Conservation (phyloP, 1,140 invertebrate genomes). For the Drosophila ohnishii region DNA sequence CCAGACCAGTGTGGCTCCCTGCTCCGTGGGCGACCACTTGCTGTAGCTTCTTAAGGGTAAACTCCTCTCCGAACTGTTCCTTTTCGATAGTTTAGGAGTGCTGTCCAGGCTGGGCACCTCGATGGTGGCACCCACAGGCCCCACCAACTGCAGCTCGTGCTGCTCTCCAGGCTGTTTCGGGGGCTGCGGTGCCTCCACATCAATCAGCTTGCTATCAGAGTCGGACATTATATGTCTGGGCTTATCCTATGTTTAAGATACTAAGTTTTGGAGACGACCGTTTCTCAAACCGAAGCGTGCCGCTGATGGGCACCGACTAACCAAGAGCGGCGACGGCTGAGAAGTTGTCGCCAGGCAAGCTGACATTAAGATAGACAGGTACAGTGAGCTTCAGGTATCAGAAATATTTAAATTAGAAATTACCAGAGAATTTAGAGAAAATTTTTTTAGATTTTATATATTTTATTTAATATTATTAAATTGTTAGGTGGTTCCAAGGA, state of each 20-base stretch:
- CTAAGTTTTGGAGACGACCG: neutral
- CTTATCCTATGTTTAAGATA: slow-evolving; percentile 12
- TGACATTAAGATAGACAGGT: slow-evolving; percentile 33
- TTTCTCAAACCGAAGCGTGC: slow-evolving; percentile 42
- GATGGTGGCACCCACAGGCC: slow-evolving; percentile 29
- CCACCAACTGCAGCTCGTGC: slow-evolving; percentile 59
- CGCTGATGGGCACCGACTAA: slow-evolving; percentile 62
- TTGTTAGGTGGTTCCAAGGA: neutral
- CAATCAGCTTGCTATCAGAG: slow-evolving; percentile 47
- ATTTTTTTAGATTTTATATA: neutral
- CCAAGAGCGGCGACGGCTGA: slow-evolving; percentile 6
- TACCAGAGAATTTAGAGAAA: neutral
- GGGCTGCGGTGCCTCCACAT: slow-evolving; percentile 25
- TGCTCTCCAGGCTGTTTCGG: slow-evolving; percentile 54
- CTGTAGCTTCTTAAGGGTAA: slow-evolving; percentile 83
- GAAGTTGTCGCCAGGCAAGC: slow-evolving; percentile 39
- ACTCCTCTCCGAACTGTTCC: slow-evolving; percentile 76
- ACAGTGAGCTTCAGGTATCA: slow-evolving; percentile 1
- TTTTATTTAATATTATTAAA: neutral
- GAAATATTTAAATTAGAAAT: neutral
- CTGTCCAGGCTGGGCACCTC: slow-evolving; percentile 60
- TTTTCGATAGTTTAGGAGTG: slow-evolving; percentile 68
- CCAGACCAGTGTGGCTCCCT: slow-evolving; percentile 89
- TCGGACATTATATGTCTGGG: slow-evolving; percentile 56
- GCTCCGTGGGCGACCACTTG: slow-evolving; percentile 84